Percentiles rank a stretch among this genome's conserved stretches.
Evolutionary conservation across 1,140 invertebrate species (phyloP).

Genomic region (Drosophila santomea): DNA sequence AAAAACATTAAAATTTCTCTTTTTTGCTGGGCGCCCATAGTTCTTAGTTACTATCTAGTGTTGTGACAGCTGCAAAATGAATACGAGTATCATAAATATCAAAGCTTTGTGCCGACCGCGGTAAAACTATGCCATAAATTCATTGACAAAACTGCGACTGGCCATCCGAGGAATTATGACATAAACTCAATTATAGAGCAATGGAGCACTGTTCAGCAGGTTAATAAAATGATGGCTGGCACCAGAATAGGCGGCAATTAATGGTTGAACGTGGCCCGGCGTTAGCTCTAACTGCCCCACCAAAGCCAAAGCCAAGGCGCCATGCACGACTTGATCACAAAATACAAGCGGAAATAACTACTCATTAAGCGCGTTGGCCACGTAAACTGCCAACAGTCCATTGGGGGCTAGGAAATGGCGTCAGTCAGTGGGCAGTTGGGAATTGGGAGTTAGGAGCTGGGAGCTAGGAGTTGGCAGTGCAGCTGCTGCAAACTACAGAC

Average conservation of each 20-base stretch:
- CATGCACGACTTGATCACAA: constrained; percentile 77
- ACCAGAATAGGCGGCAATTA: constrained; percentile 63
- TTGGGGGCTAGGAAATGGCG: constrained; percentile 20
- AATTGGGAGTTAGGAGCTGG: constrained; percentile 20
- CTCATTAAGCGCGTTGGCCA: constrained; percentile 79
- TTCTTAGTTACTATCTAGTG: constrained; percentile 51
- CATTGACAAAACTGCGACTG: constrained; percentile 14
- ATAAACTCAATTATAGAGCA: constrained; percentile 71
- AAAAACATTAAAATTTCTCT: constrained; percentile 33
- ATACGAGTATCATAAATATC: constrained; percentile 56
- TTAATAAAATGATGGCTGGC: constrained; percentile 62
- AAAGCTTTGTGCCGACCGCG: constrained; percentile 5
- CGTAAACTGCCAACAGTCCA: constrained; percentile 65
- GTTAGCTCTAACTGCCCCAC: constrained; percentile 50
- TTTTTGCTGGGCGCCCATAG: constrained; percentile 1
- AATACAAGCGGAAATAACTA: constrained; percentile 81
- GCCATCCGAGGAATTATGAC: constrained; percentile 42
- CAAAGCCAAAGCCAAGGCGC: constrained; percentile 29
- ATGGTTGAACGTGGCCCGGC: constrained; percentile 61
- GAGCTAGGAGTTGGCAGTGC: constrained; percentile 37
- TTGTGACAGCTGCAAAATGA: constrained; percentile 63
- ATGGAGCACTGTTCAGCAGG: constrained; percentile 41
- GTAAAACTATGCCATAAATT: constrained; percentile 15
- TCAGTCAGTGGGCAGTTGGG: not conserved
- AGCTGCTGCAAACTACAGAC: constrained; percentile 48